Conservation (phyloP, 1,140 invertebrate species). For the Lepidurus couesii region DNA sequence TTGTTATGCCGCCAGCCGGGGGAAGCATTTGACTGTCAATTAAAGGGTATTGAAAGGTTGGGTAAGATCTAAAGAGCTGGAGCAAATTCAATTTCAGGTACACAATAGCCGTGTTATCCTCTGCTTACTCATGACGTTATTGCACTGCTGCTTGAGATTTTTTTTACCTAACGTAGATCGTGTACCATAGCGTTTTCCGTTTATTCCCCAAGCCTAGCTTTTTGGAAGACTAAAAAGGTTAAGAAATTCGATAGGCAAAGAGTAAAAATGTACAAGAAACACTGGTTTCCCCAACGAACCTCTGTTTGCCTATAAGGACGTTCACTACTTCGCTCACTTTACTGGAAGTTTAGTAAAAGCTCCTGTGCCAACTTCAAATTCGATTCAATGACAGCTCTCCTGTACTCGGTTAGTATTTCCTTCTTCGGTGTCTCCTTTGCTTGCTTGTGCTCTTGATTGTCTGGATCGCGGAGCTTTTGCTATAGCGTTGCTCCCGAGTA, state of each 20-base stretch:
- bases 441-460: background rate
- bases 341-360: background rate
- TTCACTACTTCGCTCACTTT: too few relatives aligned
- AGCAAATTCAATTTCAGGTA: conserved; percentile 11
- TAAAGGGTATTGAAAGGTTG: conserved; percentile 6
- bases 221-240: background rate
- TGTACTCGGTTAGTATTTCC: background rate
- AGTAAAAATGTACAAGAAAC: background rate
- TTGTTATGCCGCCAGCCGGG: background rate
- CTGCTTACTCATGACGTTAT: background rate
- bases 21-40: background rate
- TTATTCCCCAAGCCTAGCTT: background rate
- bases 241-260: background rate
- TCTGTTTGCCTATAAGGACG: background rate
- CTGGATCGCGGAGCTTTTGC: background rate
- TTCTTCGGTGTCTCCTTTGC: background rate
- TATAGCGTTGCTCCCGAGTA: background rate
- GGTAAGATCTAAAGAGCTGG: conserved; percentile 18
- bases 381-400: background rate
- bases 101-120: background rate
- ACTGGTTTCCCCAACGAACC: background rate
- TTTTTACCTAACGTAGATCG: background rate
- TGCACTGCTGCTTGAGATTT: background rate
- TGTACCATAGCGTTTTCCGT: background rate
- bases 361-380: background rate